Evolutionary conservation across 2,888 invertebrate species (phyloP).

Genomic region (Cheilosia vernalis): DNA sequence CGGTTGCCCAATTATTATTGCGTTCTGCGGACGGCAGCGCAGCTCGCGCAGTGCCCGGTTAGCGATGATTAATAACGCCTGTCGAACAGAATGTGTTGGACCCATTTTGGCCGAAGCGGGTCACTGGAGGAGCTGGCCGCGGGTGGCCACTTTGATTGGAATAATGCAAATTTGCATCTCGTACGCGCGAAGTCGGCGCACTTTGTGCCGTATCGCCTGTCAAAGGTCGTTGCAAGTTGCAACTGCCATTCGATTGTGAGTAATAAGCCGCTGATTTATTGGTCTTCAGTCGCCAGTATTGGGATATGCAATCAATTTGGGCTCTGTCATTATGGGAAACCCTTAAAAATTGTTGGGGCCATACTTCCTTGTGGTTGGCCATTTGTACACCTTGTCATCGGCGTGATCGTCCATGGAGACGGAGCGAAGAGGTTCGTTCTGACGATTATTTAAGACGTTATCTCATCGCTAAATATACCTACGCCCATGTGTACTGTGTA

Average conservation of each 20-base stretch:
- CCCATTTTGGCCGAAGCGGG: conserved; percentile 48
- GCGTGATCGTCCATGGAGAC: background rate
- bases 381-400: background rate
- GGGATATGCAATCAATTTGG: background rate
- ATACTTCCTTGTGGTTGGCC: background rate
- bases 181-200: conserved; percentile 36
- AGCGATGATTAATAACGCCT: conserved; percentile 72
- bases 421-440: conserved; percentile 36
- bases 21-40: conserved; percentile 60
- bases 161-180: conserved; percentile 51
- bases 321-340: background rate
- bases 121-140: conserved; percentile 42
- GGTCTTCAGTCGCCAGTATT: conserved; percentile 29
- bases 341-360: background rate
- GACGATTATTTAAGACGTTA: conserved; percentile 65
- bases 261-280: conserved; percentile 62
- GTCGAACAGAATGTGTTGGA: conserved; percentile 38
- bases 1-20: conserved; percentile 73
- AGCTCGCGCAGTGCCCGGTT: conserved; percentile 52
- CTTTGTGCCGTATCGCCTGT: conserved; percentile 66
- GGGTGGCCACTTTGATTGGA: conserved; percentile 34
- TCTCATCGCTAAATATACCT: conserved; percentile 57
- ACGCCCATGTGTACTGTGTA: conserved; percentile 1
- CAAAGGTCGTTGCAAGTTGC: conserved; percentile 71
- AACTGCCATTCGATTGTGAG: conserved; percentile 59